phyloP scores from a whole-genome alignment of 2,888 invertebrate species.

The Synergus itoensis region DNA sequence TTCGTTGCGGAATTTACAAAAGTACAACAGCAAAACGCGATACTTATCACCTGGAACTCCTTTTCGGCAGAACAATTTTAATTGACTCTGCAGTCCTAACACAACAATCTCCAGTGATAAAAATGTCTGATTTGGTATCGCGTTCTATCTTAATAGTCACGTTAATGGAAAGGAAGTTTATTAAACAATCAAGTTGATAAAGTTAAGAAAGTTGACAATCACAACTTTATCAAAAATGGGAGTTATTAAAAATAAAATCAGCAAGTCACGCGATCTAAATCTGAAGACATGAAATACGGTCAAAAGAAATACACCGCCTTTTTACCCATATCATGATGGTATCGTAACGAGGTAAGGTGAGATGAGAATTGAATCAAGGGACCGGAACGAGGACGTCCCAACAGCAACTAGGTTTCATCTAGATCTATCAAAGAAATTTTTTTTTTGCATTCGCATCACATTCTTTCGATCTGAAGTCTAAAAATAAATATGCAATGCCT shows the following conservation, averaged over 20 bases:
- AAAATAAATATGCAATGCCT: slow-evolving; percentile 5
- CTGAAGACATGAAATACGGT: slow-evolving; percentile 32
- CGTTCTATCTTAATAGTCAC: not conserved
- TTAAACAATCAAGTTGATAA: slow-evolving; percentile 1
- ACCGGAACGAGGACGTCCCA: slow-evolving; percentile 29
- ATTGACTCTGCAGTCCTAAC: not conserved
- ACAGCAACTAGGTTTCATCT: slow-evolving; percentile 16
- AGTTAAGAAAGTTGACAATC: slow-evolving; percentile 12
- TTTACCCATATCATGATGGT: slow-evolving; percentile 16
- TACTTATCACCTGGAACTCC: slow-evolving; percentile 1
- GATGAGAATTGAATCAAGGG: slow-evolving; percentile 36
- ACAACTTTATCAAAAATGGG: slow-evolving; percentile 9
- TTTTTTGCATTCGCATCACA: not conserved
- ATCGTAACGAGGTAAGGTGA: slow-evolving; percentile 25
- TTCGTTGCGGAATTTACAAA: not conserved
- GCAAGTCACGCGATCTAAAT: slow-evolving; percentile 34
- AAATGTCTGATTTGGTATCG: not conserved
- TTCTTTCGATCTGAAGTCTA: not conserved
- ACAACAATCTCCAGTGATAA: not conserved
- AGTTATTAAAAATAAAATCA: slow-evolving; percentile 21
- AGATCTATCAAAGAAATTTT: slow-evolving; percentile 4
- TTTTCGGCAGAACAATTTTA: slow-evolving; percentile 8
- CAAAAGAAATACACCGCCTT: slow-evolving; percentile 31
- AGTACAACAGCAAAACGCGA: not conserved
- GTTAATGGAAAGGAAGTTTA: slow-evolving; percentile 1